Percentiles rank a stretch among this genome's conserved stretches.
Conservation (phyloP, 2,113 vertebrate genomes). For the Cacatua alba region DNA sequence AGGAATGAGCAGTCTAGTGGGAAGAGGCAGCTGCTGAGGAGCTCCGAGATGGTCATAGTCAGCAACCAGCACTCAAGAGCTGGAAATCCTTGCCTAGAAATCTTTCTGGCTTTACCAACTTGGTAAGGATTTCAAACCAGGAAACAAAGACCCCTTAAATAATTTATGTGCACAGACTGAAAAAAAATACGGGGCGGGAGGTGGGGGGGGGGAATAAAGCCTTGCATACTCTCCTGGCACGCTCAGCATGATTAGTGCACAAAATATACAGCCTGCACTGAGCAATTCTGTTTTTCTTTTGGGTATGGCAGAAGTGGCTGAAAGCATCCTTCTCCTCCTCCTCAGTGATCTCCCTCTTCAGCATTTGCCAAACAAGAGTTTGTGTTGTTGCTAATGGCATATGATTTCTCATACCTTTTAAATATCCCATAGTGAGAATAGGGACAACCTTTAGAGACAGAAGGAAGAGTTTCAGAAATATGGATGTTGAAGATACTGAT, state of each 20-base stretch:
- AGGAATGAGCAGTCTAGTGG: background rate
- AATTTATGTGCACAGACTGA: background rate
- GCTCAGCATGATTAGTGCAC: background rate
- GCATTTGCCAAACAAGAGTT: background rate
- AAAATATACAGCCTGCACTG: background rate
- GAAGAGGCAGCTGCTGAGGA: background rate
- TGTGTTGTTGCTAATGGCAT: background rate
- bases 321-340: background rate
- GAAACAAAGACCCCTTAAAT: background rate
- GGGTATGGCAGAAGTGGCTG: background rate
- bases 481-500: conserved; percentile 38
- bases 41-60: accelerated
- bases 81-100: background rate
- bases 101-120: background rate
- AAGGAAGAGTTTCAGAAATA: conserved; percentile 40
- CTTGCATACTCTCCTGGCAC: background rate
- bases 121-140: background rate
- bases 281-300: background rate
- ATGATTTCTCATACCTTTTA: conserved; percentile 25
- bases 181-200: no score
- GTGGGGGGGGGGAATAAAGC: background rate
- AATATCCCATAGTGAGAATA: background rate
- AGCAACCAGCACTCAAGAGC: background rate
- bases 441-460: conserved; percentile 43
- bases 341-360: background rate